A percentile compares a stretch with the other conserved stretches of the same genome.
Evolutionary conservation across 1,140 invertebrate genomes (phyloP).

Genomic region (Papilio polyxenes): DNA sequence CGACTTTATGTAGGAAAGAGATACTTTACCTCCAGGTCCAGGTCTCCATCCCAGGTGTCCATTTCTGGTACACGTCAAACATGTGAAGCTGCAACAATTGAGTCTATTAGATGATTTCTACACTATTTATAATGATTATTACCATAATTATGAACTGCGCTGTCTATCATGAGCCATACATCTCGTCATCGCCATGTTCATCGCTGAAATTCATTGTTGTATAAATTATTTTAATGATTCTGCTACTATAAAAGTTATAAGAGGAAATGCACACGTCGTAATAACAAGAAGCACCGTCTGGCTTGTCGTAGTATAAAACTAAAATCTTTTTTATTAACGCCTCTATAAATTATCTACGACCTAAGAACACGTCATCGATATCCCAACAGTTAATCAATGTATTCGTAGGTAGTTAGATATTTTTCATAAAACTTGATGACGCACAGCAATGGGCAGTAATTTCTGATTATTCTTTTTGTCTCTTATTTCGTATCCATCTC

Average conservation of each 20-base stretch:
- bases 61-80: too few relatives aligned
- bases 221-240: neutral
- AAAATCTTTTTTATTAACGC: neutral
- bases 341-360: too few relatives aligned
- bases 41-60: too few relatives aligned
- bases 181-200: neutral
- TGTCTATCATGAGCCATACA: neutral
- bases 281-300: neutral
- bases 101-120: neutral
- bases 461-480: too few relatives aligned
- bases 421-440: too few relatives aligned
- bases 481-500: too few relatives aligned
- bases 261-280: neutral
- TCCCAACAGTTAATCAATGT: neutral
- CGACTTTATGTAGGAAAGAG: too few relatives aligned
- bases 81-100: neutral
- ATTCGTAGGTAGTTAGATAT: too few relatives aligned
- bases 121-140: neutral
- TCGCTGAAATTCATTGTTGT: neutral
- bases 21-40: too few relatives aligned
- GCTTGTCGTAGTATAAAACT: neutral
- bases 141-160: neutral
- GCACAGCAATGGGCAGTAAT: too few relatives aligned
- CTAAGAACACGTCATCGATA: neutral
- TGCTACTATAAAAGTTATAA: neutral